Evolutionary conservation across 2,888 invertebrate species (phyloP).

Genomic region (Parnassius mnemosyne): DNA sequence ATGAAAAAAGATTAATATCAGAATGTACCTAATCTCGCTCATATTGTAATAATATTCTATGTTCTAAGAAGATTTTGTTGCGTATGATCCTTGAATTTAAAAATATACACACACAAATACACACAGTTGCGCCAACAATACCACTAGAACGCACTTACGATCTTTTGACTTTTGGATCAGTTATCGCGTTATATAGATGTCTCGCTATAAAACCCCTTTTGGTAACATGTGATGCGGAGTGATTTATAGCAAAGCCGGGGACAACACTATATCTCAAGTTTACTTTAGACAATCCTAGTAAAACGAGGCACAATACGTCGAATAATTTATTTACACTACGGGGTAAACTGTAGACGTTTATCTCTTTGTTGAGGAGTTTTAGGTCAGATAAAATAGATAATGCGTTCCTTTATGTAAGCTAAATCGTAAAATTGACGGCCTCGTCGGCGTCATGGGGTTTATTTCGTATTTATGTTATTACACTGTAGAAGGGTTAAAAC

Average conservation of each 20-base stretch:
- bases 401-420: conserved; percentile 64
- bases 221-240: conserved; percentile 60
- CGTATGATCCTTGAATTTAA: too few species aligned
- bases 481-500: conserved; percentile 39
- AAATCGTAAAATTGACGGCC: conserved; percentile 63
- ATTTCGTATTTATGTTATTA: conserved; percentile 35
- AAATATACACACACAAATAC: too few species aligned
- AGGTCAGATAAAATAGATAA: conserved; percentile 74
- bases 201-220: conserved; percentile 63
- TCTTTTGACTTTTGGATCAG: conserved; percentile 44
- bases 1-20: too few species aligned
- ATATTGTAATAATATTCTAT: too few species aligned
- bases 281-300: conserved; percentile 65
- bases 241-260: conserved; percentile 63
- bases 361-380: conserved; percentile 70
- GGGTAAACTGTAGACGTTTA: conserved; percentile 68
- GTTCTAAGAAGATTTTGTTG: too few species aligned
- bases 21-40: too few species aligned
- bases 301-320: conserved; percentile 55
- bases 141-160: conserved; percentile 10
- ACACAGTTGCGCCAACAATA: neutral
- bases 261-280: conserved; percentile 63
- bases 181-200: conserved; percentile 61
- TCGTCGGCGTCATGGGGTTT: conserved; percentile 62
- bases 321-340: conserved; percentile 74